Conservation (phyloP, 2,113 vertebrate species). For the Paracanthobrama guichenoti region DNA sequence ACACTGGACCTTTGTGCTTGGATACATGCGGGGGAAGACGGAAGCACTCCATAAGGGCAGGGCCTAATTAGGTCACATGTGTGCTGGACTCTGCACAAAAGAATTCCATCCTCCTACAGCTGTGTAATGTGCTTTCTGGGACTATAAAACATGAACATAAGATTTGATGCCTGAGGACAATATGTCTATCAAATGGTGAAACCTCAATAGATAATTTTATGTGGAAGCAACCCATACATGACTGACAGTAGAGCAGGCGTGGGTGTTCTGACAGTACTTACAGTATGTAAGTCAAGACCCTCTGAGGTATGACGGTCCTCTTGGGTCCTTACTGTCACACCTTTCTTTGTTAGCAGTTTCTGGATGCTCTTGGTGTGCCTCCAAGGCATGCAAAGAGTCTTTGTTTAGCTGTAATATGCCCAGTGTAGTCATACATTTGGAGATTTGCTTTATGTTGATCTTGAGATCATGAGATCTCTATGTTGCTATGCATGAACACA, state of each 20-base stretch:
- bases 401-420: conserved; percentile 41
- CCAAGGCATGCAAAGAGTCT: conserved; percentile 39
- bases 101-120: conserved; percentile 50
- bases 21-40: conserved; percentile 55
- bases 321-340: conserved; percentile 11
- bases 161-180: conserved; percentile 4
- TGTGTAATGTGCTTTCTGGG: conserved; percentile 38
- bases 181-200: not conserved
- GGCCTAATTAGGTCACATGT: conserved; percentile 57
- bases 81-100: conserved; percentile 52
- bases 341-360: not conserved
- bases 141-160: not conserved
- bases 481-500: conserved; percentile 42
- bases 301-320: not conserved
- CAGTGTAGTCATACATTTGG: conserved; percentile 26
- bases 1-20: conserved; percentile 54
- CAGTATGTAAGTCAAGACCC: not conserved
- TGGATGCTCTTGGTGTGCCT: not conserved
- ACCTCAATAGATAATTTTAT: not conserved
- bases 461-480: no score
- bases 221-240: not conserved
- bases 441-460: not conserved
- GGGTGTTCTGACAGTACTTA: conserved; percentile 15
- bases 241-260: not conserved
- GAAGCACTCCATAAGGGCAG: conserved; percentile 47